A percentile compares a stretch with the other conserved stretches of the same genome.
Evolutionary conservation across 2,113 vertebrate species (phyloP).

Genomic region (Thalassoma bifasciatum): DNA sequence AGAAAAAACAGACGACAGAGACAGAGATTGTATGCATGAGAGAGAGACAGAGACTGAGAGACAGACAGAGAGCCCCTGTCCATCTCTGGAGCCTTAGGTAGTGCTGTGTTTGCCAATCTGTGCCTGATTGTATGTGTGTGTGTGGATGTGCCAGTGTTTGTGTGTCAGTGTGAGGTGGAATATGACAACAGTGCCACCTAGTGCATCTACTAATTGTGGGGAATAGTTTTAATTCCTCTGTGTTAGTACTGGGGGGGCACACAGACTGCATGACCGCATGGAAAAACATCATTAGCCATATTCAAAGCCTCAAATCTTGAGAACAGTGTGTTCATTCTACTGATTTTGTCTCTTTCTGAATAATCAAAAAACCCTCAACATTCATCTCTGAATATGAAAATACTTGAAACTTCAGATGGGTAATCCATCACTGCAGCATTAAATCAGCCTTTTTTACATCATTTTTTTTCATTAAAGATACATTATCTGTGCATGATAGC

Average conservation of each 20-base stretch:
- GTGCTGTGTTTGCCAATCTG: constrained; percentile 62
- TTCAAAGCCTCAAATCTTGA: constrained; percentile 17
- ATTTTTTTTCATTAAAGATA: constrained; percentile 24
- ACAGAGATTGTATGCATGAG: constrained; percentile 31
- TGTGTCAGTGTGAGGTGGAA: constrained; percentile 4
- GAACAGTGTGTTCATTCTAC: constrained; percentile 5
- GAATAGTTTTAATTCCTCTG: constrained; percentile 5
- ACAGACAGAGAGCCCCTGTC: constrained; percentile 46
- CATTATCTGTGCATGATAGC: constrained; percentile 26
- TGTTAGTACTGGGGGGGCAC: constrained; percentile 12
- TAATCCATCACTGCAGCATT: constrained; percentile 61
- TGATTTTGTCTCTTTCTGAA: neutral
- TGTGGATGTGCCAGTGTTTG: constrained; percentile 6
- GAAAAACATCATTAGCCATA: constrained; percentile 16
- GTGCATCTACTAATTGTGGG: constrained; percentile 25
- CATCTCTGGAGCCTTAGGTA: constrained; percentile 58
- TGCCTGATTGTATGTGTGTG: constrained; percentile 42
- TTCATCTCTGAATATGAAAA: constrained; percentile 28
- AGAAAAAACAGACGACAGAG: constrained; percentile 11
- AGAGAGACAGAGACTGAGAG: constrained; percentile 5
- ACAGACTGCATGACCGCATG: constrained; percentile 4
- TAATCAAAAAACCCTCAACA: neutral
- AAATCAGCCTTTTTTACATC: constrained; percentile 54
- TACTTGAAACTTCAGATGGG: constrained; percentile 46
- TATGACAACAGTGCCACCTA: constrained; percentile 80